Evolutionary conservation across 2,797 vertebrate species (phyloP), one percentile per base, ranked within the genome.

Genomic region (Molothrus ater): DNA sequence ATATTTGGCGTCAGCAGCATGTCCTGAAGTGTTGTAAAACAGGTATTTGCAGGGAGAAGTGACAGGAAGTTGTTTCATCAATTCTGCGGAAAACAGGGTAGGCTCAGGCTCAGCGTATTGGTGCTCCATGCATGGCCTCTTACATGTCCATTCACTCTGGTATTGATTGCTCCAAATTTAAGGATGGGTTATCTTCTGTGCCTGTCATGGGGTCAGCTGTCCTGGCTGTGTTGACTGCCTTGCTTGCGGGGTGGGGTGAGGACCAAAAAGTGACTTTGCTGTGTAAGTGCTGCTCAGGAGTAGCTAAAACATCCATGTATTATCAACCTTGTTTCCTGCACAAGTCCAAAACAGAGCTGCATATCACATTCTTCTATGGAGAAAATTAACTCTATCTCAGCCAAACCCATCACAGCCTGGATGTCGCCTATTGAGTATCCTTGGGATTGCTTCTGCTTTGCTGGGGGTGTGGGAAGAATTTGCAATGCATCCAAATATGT

Each of bases 141-240:
- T 65, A 19, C 0, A 0, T 47, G 12, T 75, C 59, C 3, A 1
- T 59, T 79, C 3, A 2, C 11, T 34, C 20, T 72, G 25, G 14
- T 66, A 59, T 59, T 64, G 17, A 28, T 63, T 29, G 16, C 21
- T 84, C 28, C 18, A 28, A 10, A 14, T 75, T 50, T 84, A 72
- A 54, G 53, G 18, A 14, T 10, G 2, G 21, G 7, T 73, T 45
- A 9, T 21, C 15, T 38, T 72, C 20, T 59, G 20, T 80, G 16
- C 42, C 28, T 60, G 28, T 40, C 2, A 1, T 31, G 43, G 36
- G 14, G 1, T 47, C 45, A 90, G 15, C 51, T 83, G 29, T 72
- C n/a, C n/a, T 34, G n/a, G 8, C n/a, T 45, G 1, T 64, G 10
- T 40, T 47, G 20, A 19, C 51, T 0, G 1, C 7, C 31, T 65